Conservation (phyloP, 2,113 vertebrate species). For the Anolis sagrei region DNA sequence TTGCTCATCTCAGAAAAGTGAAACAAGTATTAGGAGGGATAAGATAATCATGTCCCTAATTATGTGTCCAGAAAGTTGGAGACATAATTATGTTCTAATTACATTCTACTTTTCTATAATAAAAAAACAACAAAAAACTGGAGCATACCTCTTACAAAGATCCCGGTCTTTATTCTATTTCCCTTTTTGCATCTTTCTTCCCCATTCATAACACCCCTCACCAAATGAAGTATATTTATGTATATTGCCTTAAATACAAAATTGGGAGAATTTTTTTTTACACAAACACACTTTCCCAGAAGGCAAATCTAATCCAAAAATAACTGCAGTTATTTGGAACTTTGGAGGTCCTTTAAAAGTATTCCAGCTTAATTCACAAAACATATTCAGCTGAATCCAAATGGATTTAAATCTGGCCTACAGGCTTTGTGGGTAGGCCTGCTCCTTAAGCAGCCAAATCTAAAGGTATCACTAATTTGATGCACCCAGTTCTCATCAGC, state of each 20-base stretch:
- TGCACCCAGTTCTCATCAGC: neutral
- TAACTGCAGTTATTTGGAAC: neutral
- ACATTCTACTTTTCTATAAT: neutral
- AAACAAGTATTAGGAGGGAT: neutral
- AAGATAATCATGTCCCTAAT: neutral
- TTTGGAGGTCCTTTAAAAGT: neutral
- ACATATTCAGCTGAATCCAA: neutral
- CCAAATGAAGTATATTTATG: neutral
- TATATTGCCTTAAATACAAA: neutral
- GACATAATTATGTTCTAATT: neutral
- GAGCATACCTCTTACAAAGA: neutral
- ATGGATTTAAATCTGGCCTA: neutral
- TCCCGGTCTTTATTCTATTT: neutral
- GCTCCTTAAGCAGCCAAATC: neutral
- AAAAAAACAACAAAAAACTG: neutral
- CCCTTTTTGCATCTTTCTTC: neutral
- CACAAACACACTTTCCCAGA: neutral
- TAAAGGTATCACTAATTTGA: neutral
- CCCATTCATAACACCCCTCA: neutral
- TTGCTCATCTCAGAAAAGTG: neutral
- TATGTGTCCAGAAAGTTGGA: neutral
- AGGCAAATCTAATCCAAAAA: too few species aligned
- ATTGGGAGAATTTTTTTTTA: neutral
- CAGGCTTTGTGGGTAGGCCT: neutral
- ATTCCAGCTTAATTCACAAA: neutral